Evolutionary conservation across 2,797 vertebrate genomes (phyloP), one percentile per base, ranked within the genome.

Genomic region (Odontamblyopus lacepedii): DNA sequence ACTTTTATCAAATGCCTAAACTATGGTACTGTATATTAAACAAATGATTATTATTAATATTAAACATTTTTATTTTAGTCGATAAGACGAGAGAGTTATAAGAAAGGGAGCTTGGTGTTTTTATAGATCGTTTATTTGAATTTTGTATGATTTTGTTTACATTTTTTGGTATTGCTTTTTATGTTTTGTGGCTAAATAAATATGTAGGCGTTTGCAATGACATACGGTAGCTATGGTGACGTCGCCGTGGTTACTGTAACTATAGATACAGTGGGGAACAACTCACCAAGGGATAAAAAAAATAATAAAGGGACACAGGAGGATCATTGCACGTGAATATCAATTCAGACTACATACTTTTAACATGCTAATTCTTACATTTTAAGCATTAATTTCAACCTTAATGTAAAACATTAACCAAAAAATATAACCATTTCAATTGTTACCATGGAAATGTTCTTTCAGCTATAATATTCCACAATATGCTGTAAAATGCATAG

Each of bases 71-170:
- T 27, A 38, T 79, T 69, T 38, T 70, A 55, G 71, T 76, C 67
- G 19, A 51, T n/a, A 12, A 64, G 61, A 38, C 18, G 30, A 63
- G 29, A 59, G 61, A 41, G 48, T 74, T 76, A 68, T 61, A 69
- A 76, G 78, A 83, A 67, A 85, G 76, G 84, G 82, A 84, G 75
- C 27, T n/a, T 82, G 81, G 80, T 67, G 44, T 85, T 81, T 85
- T 83, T 85, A 74, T 86, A 80, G 80, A 79, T 69, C 74, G 87
- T 84, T 81, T 1, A 63, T 83, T 81, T 81, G 18, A 63, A 78
- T 86, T 73, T 82, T 87, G 27, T 83, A 87, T 84, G 12, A 73
- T 73, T 80, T 92, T 90, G 91, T 87, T 87, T 91, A 41, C 53
- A 69, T 89, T 88, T 80, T 44, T 59, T 74, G 41, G 41, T 65